Conservation (phyloP, 2,113 vertebrate genomes). For the Hiodon tergisus region DNA sequence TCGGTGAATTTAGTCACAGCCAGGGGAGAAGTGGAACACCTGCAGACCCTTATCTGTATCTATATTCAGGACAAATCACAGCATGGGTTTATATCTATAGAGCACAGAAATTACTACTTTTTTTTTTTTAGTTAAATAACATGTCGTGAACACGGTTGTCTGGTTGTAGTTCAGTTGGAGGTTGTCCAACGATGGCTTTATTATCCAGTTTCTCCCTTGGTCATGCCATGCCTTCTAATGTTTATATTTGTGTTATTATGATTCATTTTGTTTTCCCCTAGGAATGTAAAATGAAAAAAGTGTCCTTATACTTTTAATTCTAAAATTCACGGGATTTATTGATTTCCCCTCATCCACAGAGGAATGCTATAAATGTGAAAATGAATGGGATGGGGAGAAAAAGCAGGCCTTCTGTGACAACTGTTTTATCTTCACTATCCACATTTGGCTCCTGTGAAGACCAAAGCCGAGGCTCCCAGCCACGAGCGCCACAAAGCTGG, state of each 20-base stretch:
- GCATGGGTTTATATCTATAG: too few species aligned
- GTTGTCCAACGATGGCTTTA: not conserved
- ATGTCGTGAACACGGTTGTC: not conserved
- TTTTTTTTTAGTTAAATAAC: not conserved
- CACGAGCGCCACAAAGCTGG: not conserved
- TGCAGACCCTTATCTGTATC: too few species aligned
- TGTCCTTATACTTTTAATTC: not conserved
- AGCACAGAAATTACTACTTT: too few species aligned
- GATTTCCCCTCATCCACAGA: not conserved
- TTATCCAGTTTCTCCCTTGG: not conserved
- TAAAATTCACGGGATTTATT: not conserved
- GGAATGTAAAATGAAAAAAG: not conserved
- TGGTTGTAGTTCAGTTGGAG: not conserved
- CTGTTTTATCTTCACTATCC: not conserved
- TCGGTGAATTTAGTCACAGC: too few species aligned
- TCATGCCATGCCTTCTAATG: not conserved
- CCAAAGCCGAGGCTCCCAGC: not conserved
- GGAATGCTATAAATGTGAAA: not conserved
- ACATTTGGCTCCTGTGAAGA: not conserved
- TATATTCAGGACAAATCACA: too few species aligned
- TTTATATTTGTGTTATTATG: not conserved
- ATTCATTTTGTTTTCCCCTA: not conserved
- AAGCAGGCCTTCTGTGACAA: not conserved
- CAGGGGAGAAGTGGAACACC: too few species aligned
- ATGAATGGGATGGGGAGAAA: not conserved